These are phyloP conservation scores for Neria commutata DNA, from an alignment of 2,888 invertebrate species.

Conservation along the genomic window DNA sequence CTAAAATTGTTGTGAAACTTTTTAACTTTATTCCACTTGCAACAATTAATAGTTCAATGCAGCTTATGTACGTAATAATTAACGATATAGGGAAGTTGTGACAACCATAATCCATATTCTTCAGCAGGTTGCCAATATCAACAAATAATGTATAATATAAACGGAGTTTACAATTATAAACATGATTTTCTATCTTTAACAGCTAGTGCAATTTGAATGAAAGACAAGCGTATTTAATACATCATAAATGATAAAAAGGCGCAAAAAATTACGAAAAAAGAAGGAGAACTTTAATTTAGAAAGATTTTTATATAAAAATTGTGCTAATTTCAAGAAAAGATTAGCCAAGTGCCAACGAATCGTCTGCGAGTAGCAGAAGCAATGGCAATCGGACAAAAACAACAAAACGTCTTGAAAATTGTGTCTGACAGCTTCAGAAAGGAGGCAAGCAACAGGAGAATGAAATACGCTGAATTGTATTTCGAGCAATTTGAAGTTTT, in stretches of 20 bases:
- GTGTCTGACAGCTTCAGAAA: constrained; percentile 14
- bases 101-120: too few relatives aligned
- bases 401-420: constrained; percentile 5
- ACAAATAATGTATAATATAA: too few relatives aligned
- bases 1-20: too few relatives aligned
- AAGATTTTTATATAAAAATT: constrained; percentile 7
- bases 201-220: constrained; percentile 25
- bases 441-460: constrained; percentile 24
- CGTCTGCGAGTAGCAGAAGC: constrained; percentile 13
- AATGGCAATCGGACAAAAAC: constrained; percentile 13
- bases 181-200: constrained; percentile 20
- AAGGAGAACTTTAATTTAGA: constrained; percentile 10
- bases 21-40: too few relatives aligned
- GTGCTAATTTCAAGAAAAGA: constrained; percentile 3
- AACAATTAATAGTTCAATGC: too few relatives aligned
- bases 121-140: too few relatives aligned
- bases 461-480: constrained; percentile 37
- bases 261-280: constrained; percentile 19
- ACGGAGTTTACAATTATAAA: too few relatives aligned
- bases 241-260: constrained; percentile 25
- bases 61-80: too few relatives aligned
- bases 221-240: constrained; percentile 5
- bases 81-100: too few relatives aligned
- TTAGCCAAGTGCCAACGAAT: too few relatives aligned
- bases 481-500: constrained; percentile 39